A percentile compares a stretch with the other conserved stretches of the same genome.
These are phyloP conservation scores for Rynchops niger DNA, from an alignment of 2,113 vertebrate species.

Conservation along the genomic window DNA sequence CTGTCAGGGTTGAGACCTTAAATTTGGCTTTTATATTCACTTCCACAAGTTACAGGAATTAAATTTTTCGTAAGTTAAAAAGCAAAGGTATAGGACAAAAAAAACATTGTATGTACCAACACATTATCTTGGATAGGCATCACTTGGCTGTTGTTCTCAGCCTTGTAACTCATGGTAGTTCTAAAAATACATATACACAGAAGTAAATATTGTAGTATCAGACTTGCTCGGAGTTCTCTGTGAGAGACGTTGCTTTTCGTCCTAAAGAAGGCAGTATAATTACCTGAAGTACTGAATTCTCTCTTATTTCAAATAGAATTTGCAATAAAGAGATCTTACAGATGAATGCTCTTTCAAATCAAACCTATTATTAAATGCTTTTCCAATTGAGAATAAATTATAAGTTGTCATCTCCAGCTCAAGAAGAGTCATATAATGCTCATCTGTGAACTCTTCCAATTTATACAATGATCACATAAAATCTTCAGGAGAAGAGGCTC, in stretches of 20 bases:
- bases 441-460: not conserved
- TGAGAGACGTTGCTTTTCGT: not conserved
- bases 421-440: not conserved
- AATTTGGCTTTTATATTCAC: not conserved
- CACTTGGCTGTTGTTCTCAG: not conserved
- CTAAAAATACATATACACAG: not conserved
- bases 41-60: not conserved
- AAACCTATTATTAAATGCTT: not conserved
- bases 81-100: not conserved
- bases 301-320: not conserved
- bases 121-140: not conserved
- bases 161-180: not conserved
- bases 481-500: constrained; percentile 9
- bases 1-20: not conserved
- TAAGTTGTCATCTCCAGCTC: not conserved
- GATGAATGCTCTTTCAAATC: not conserved
- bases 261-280: not conserved
- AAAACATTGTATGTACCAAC: not conserved
- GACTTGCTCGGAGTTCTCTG: not conserved
- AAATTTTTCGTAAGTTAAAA: not conserved
- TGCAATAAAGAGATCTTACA: not conserved
- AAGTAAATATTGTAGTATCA: not conserved
- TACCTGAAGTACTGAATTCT: not conserved
- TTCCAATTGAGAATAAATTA: not conserved
- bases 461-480: constrained; percentile 18